Base-by-base conservation (phyloP, 1,140 invertebrate genomes). In the Diuraphis noxia region DNA sequence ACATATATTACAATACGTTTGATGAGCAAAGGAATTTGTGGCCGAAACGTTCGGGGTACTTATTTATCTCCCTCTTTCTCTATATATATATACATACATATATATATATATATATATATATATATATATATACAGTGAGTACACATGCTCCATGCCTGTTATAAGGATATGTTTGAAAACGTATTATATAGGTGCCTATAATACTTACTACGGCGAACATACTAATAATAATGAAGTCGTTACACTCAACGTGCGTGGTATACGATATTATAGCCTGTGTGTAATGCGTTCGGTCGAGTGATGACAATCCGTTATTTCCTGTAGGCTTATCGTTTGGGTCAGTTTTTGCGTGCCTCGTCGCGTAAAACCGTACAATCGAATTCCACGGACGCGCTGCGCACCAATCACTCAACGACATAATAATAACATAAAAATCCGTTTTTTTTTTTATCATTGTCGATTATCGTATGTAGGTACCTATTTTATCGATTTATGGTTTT, bases 151-250 rank as follows among this genome's bases (percentile, higher is more conserved):
- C 4, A 5, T 5, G 56, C 10, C 25, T n/a, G 30, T 72, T 72
- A 72, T 49, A 17, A 21, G 13, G 46, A 49, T 72, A 72, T 84
- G n/a, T 41, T 34, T 13, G 41, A 9, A 46, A 84, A n/a, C 41
- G 30, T 84, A 43, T 46, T n/a, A 84, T 46, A 43, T 84, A 84
- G 30, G 38, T 81, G 2, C 43, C 43, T 46, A 46, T 0, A 2
- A 6, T n/a, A n/a, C n/a, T 13, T 49, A 25, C 38, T 41, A 17
- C 40, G 17, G 25, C 84, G 1, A 10, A 49, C 19, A 36, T 34
- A 85, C n/a, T 34, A 85, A 85, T 85, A 86, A 86, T 46, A 49
- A 49, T 23, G 13, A 13, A 72, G 84, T 36, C 43, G 43, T 86
- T 86, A 36, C 10, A 36, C 17, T 21, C 43, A n/a, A 86, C 84